Evolutionary conservation across 2,113 vertebrate species (phyloP).

Genomic region (Varanus komodoensis): DNA sequence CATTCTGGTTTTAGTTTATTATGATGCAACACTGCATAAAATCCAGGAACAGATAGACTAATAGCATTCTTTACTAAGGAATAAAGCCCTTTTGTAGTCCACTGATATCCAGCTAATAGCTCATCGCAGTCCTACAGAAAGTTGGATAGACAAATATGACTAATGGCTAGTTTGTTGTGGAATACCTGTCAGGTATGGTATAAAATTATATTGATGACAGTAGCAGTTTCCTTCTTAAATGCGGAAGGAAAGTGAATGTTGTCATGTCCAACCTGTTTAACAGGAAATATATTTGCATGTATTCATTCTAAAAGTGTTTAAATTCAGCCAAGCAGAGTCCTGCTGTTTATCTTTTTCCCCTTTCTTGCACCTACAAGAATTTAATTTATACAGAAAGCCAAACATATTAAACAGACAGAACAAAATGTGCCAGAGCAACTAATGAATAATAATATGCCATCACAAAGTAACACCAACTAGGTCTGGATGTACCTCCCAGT

Average conservation of each 20-base stretch:
- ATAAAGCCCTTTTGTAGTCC: not conserved
- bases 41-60: not conserved
- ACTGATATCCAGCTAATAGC: not conserved
- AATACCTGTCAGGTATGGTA: not conserved
- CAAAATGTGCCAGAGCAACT: not conserved
- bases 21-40: not conserved
- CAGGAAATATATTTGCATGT: not conserved
- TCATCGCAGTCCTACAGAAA: not conserved
- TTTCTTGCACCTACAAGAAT: not conserved
- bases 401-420: not conserved
- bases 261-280: not conserved
- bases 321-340: slow-evolving; percentile 4
- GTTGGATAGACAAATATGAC: not conserved
- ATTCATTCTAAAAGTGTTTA: not conserved
- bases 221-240: not conserved
- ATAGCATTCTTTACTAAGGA: not conserved
- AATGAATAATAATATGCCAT: not conserved
- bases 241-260: not conserved
- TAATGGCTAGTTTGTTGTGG: no score
- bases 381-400: slow-evolving; percentile 11
- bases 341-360: slow-evolving; percentile 3
- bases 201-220: accelerated
- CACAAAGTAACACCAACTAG: slow-evolving; percentile 2
- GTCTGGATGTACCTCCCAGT: not conserved
- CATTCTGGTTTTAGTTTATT: not conserved